Base-by-base conservation (phyloP, 2,113 vertebrate genomes). In the Xyrauchen texanus region DNA sequence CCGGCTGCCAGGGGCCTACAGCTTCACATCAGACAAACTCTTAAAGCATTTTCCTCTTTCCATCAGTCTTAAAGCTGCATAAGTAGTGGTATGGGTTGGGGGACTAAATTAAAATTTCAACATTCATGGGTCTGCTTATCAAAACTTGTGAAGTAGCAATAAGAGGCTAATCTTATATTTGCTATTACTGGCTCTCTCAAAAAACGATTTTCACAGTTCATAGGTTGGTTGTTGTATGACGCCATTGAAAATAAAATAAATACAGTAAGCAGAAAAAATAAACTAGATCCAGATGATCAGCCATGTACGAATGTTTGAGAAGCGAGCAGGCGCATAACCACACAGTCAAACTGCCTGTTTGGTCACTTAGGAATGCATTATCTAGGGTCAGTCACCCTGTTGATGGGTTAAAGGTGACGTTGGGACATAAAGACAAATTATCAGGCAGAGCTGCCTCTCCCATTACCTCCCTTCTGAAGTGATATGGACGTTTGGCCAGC, bases 11-110 rank as follows among this genome's bases (percentile, higher is more conserved):
- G 64, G 78, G 78, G 80, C 79, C 76, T 64, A 60, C 74, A 68
- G 85, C 84, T 81, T 81, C 85, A 84, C 77, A 83, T 85, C 63
- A 81, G 67, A 83, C 57, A 74, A 69, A 70, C 83, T 72, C 68
- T 67, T 82, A 70, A 68, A 83, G 67, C 61, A 81, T 81, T 85
- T 87, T 79, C 79, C 44, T 72, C 73, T 81, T 78, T 68, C 52
- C 73, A 66, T 61, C 45, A n/a, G 52, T 75, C 79, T 86, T 76
- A 4, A 15, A 81, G 55, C 12, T 44, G n/a, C n/a, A 68, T 51
- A 47, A 47, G 42, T 13, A 55, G 34, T 6, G 12, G 16, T 21
- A 55, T n/a, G n/a, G n/a, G n/a, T n/a, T n/a, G n/a, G n/a, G n/a
- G n/a, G n/a, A n/a, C n/a, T n/a, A n/a, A 64, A 61, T 15, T 5